Evolutionary conservation across 2,797 vertebrate species (phyloP), one percentile per base, ranked within the genome.

Genomic region (Gymnoscopelus braueri): DNA sequence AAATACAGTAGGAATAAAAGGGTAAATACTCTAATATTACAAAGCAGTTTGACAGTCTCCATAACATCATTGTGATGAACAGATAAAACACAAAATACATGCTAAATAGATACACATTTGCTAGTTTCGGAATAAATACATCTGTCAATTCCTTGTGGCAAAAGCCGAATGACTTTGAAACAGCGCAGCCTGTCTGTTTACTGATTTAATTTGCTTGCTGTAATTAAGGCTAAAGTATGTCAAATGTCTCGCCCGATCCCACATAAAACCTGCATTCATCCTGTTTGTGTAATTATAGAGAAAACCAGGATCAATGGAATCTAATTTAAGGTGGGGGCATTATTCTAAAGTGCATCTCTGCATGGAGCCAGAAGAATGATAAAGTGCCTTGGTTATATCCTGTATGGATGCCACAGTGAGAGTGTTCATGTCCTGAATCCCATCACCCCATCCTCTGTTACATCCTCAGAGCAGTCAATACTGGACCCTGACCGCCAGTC

Each of bases 391-490:
- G 74, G 83, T 79, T 82, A 78, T 83, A 86, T 89, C 83, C 85
- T 84, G 78, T 82, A 81, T 75, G 61, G 87, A 84, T 72, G 84
- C 77, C 89, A 89, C 85, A 84, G 79, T 63, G 70, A 86, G 82
- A 82, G 80, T 78, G 85, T 83, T 87, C 83, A 84, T 89, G 87
- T 87, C 90, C 85, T 84, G 85, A 75, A 91, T 87, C 83, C 88
- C 87, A 90, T 88, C 90, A 88, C 88, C 84, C 74, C 66, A 75
- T 84, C 89, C 88, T 86, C 88, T 83, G 90, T 90, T 86, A 91
- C 89, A 91, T 90, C 91, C 88, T 87, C 87, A 84, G 81, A 88
- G 85, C 81, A 91, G 91, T 92, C 91, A 87, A 92, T 92, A 91
- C 82, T 72, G 48, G 29, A 57, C 39, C 52, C 60, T 39, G 63